These are phyloP conservation scores for Hemibagrus wyckioides DNA, from an alignment of 2,113 vertebrate species.

Conservation along the genomic window DNA sequence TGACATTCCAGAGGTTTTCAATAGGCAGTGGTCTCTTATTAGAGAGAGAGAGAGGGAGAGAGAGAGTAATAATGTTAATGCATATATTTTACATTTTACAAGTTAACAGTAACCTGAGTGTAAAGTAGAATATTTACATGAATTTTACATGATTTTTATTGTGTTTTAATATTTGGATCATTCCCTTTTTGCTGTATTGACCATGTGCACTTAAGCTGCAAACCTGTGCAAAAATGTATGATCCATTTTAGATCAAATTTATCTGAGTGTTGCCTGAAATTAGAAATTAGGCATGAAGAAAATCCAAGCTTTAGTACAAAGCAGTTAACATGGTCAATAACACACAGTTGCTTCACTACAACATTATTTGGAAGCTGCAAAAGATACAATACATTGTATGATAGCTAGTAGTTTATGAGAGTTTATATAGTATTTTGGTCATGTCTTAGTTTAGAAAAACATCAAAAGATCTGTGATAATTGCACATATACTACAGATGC, in stretches of 20 bases:
- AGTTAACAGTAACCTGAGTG: not conserved
- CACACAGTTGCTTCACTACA: not conserved
- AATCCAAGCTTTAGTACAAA: no score
- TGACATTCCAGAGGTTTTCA: no score
- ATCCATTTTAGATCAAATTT: not conserved
- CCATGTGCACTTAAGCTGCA: not conserved
- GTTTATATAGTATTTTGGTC: not conserved
- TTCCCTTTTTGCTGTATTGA: not conserved
- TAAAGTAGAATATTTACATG: not conserved
- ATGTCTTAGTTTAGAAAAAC: not conserved
- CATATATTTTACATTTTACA: not conserved
- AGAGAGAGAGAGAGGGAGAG: no score
- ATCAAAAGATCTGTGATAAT: not conserved
- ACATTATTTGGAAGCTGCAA: not conserved
- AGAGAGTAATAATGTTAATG: not conserved
- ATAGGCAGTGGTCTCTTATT: no score
- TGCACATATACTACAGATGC: no score
- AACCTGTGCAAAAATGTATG: not conserved
- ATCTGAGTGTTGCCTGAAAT: no score
- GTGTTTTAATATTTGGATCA: not conserved
- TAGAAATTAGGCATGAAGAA: no score
- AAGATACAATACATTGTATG: not conserved
- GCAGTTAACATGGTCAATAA: no score
- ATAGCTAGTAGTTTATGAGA: not conserved
- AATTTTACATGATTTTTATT: not conserved